These are phyloP conservation scores for Apamea anceps DNA, from an alignment of 2,888 invertebrate species.

Conservation along the genomic window DNA sequence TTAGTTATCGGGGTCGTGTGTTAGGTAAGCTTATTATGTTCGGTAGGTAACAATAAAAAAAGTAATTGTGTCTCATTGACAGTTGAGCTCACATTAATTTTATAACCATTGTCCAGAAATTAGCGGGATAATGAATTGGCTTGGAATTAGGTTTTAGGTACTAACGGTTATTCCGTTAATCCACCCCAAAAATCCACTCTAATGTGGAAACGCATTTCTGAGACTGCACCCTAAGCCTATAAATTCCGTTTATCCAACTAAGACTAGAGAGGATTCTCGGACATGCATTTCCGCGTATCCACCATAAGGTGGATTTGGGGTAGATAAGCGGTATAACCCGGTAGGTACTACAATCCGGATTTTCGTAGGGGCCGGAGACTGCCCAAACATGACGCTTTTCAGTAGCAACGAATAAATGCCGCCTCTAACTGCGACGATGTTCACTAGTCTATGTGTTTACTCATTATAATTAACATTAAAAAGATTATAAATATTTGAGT, in stretches of 20 bases:
- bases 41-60: no score
- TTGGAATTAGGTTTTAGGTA: not conserved
- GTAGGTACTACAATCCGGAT: not conserved
- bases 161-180: no score
- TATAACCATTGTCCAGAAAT: not conserved
- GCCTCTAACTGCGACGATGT: constrained; percentile 12
- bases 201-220: no score
- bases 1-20: not conserved
- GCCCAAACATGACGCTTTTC: not conserved
- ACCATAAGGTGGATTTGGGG: not conserved
- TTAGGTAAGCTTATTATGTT: no score
- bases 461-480: constrained; percentile 56
- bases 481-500: constrained; percentile 79
- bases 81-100: not conserved
- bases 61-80: no score
- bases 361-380: not conserved
- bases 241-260: no score
- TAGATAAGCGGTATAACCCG: not conserved
- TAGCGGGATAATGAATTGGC: not conserved
- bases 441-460: constrained; percentile 34
- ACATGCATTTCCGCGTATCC: not conserved
- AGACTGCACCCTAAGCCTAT: no score
- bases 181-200: no score
- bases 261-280: not conserved
- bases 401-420: constrained; percentile 37